These are phyloP conservation scores for Patella ulyssiponensis DNA, from an alignment of 2,888 invertebrate species.

Conservation along the genomic window DNA sequence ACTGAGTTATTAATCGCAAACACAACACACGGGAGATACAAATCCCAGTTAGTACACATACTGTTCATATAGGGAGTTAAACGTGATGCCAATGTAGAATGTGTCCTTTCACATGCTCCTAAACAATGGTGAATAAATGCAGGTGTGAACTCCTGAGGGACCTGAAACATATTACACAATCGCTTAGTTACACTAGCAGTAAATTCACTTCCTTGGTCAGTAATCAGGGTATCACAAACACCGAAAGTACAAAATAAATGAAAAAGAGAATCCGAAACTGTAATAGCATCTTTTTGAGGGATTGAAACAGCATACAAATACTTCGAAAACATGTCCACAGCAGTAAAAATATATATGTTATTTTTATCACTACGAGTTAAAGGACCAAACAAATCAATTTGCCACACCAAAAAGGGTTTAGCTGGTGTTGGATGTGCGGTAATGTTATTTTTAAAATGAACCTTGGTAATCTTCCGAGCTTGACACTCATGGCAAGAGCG, in stretches of 20 bases:
- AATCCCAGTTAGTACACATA: constrained; percentile 25
- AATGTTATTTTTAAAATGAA: constrained; percentile 19
- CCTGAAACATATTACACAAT: background rate
- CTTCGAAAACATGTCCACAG: constrained; percentile 23
- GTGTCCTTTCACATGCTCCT: constrained; percentile 33
- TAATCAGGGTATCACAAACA: constrained; percentile 28
- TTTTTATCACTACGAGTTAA: constrained; percentile 22
- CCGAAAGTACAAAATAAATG: constrained; percentile 23
- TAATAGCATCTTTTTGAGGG: constrained; percentile 26
- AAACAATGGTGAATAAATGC: constrained; percentile 32
- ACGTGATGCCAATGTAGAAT: constrained; percentile 28
- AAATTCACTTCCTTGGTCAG: constrained; percentile 18
- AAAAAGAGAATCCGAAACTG: constrained; percentile 16
- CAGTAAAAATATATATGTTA: constrained; percentile 25
- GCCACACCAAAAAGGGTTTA: constrained; percentile 27
- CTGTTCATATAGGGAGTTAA: constrained; percentile 31
- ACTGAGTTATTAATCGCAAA: constrained; percentile 33
- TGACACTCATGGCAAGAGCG: constrained; percentile 31
- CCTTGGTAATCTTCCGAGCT: constrained; percentile 24
- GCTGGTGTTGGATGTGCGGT: constrained; percentile 24
- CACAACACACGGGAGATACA: constrained; percentile 24
- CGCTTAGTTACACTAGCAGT: constrained; percentile 13
- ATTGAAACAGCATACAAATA: constrained; percentile 16
- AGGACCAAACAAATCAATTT: constrained; percentile 31
- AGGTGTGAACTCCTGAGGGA: constrained; percentile 18